A percentile compares a stretch with the other conserved stretches of the same genome.
Conservation (phyloP, 2,888 invertebrate species). For the Pandemis corylana region DNA sequence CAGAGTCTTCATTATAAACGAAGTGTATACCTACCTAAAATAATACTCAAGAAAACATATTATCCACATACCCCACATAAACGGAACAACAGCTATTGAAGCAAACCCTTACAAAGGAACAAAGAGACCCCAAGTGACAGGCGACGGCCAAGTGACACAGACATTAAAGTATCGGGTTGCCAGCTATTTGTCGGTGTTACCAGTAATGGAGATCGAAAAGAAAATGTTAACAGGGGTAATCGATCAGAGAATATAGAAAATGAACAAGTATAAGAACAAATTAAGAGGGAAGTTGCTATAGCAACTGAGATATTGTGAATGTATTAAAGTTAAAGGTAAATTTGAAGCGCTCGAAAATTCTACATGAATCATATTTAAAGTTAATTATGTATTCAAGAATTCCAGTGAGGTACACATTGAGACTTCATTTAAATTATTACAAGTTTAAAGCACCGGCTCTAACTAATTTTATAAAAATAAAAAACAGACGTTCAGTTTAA, state of each 20-base stretch:
- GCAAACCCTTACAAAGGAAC: not conserved
- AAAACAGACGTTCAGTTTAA: too few relatives aligned
- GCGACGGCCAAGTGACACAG: slow-evolving; percentile 6
- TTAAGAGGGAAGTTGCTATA: not conserved
- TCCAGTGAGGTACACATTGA: too few relatives aligned
- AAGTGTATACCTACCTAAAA: not conserved
- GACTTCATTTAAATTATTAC: too few relatives aligned
- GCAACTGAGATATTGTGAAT: not conserved
- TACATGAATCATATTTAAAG: too few relatives aligned
- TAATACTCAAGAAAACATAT: not conserved
- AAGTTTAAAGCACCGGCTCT: too few relatives aligned
- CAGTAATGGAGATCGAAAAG: slow-evolving; percentile 27
- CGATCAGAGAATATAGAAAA: not conserved
- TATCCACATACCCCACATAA: not conserved
- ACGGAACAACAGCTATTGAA: slow-evolving; percentile 4
- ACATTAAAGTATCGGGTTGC: slow-evolving; percentile 33
- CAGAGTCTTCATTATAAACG: not conserved
- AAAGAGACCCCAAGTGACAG: slow-evolving; percentile 24
- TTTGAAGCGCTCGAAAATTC: too few relatives aligned
- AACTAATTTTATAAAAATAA: too few relatives aligned
- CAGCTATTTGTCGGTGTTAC: slow-evolving; percentile 24
- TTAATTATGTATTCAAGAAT: too few relatives aligned
- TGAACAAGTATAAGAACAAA: not conserved
- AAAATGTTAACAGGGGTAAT: slow-evolving; percentile 14
- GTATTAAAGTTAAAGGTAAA: not conserved